These are phyloP conservation scores for Ceratothoa steindachneri DNA, from an alignment of 2,888 invertebrate genomes.

Conservation along the genomic window DNA sequence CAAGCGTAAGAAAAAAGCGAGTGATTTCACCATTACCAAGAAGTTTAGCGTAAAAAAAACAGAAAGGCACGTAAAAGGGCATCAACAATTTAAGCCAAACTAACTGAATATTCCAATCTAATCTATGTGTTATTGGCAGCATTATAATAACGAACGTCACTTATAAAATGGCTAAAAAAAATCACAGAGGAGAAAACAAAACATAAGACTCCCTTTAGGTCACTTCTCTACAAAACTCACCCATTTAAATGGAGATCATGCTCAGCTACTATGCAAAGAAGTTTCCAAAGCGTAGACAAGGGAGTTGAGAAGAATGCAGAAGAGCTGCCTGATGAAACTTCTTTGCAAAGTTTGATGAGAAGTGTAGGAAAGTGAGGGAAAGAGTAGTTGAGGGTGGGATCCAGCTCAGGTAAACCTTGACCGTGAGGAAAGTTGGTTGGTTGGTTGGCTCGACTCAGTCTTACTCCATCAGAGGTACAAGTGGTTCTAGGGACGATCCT, in stretches of 20 bases:
- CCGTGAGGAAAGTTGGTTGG: background rate
- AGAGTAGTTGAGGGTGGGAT: constrained; percentile 31
- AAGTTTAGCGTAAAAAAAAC: too few species aligned
- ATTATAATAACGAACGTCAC: too few species aligned
- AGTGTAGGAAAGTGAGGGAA: constrained; percentile 21
- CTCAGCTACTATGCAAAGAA: constrained; percentile 11
- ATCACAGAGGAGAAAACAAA: constrained; percentile 3
- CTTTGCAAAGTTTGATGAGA: constrained; percentile 27
- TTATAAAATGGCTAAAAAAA: too few species aligned
- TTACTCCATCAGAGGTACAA: constrained; percentile 10
- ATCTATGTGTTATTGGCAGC: too few species aligned
- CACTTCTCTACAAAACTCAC: constrained; percentile 12
- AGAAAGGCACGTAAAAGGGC: too few species aligned
- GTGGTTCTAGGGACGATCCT: constrained; percentile 10
- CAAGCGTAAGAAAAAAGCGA: too few species aligned
- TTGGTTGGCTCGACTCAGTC: background rate
- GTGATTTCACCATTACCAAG: too few species aligned
- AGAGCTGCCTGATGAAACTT: constrained; percentile 22
- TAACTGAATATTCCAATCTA: too few species aligned
- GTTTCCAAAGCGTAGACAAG: constrained; percentile 5
- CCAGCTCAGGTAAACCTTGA: constrained; percentile 13
- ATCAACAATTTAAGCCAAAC: too few species aligned
- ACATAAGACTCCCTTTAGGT: background rate
- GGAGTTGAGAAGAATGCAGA: background rate
- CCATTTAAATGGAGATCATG: background rate